Evolutionary conservation across 1,140 invertebrate genomes (phyloP).

Genomic region (Solenopsis fugax): DNA sequence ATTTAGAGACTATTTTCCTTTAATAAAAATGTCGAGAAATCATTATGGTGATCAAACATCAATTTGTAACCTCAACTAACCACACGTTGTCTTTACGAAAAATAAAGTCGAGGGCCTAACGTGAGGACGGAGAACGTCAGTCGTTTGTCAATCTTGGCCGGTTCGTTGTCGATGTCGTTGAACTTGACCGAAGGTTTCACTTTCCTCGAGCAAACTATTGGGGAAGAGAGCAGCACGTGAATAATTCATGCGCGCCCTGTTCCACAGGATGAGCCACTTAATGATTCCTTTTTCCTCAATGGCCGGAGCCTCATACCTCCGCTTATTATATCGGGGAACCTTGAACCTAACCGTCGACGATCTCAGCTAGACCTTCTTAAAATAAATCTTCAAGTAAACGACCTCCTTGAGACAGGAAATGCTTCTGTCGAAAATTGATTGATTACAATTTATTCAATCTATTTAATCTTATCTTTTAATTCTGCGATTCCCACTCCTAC

Average conservation of each 20-base stretch:
- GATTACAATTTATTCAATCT: neutral
- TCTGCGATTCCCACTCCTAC: neutral
- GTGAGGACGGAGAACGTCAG: neutral
- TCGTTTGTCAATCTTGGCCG: constrained; percentile 34
- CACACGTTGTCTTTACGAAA: neutral
- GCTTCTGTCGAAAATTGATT: neutral
- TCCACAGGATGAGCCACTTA: constrained; percentile 75
- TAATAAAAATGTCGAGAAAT: neutral
- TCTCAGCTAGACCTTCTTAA: constrained; percentile 30
- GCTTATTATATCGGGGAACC: constrained; percentile 65
- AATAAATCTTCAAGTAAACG: constrained; percentile 26
- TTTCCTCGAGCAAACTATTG: constrained; percentile 72
- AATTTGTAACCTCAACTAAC: neutral
- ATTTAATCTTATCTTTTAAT: neutral
- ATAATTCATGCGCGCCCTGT: constrained; percentile 75
- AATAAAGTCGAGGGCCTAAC: neutral
- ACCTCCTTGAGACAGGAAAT: neutral
- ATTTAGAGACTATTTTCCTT: neutral
- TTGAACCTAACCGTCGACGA: constrained; percentile 61
- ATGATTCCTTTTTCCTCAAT: constrained; percentile 67
- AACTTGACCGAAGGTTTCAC: constrained; percentile 75
- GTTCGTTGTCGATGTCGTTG: constrained; percentile 64
- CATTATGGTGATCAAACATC: neutral
- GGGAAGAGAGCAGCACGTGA: constrained; percentile 72
- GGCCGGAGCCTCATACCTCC: constrained; percentile 47